phyloP scores from a whole-genome alignment of 2,113 vertebrate genomes.

The Pycnonotus jocosus region DNA sequence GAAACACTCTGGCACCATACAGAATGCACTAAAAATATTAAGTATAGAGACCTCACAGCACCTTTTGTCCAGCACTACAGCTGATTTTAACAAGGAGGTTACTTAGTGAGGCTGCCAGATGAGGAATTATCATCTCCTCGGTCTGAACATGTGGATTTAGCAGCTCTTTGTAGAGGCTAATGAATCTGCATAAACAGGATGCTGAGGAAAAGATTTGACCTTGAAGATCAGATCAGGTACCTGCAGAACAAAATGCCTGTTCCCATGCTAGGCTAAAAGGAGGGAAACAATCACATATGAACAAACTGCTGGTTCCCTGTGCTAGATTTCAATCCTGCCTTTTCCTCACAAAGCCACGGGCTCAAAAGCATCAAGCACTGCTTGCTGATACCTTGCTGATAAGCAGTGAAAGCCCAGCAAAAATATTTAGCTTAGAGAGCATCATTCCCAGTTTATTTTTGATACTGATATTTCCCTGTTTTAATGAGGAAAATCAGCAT shows the following conservation, averaged over 20 bases:
- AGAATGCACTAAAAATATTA: slow-evolving; percentile 31
- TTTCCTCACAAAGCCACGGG: not conserved
- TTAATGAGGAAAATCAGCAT: not conserved
- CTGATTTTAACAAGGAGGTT: not conserved
- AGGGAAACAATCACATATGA: rapidly evolving
- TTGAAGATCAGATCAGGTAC: not conserved
- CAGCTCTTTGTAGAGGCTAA: not conserved
- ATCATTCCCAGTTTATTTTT: not conserved
- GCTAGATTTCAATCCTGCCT: not conserved
- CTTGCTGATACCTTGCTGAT: not conserved
- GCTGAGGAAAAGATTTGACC: not conserved
- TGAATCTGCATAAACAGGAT: not conserved
- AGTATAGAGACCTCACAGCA: not conserved
- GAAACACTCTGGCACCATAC: slow-evolving; percentile 10
- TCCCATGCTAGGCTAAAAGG: not conserved
- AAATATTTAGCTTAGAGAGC: not conserved
- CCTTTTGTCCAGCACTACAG: not conserved
- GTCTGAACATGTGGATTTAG: not conserved
- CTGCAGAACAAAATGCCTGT: not conserved
- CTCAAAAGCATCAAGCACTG: not conserved
- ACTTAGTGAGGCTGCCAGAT: not conserved
- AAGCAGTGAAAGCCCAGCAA: not conserved
- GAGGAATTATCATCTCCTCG: not conserved
- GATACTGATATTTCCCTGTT: not conserved
- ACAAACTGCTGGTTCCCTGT: not conserved